Evolutionary conservation across 2,888 invertebrate genomes (phyloP).

Genomic region (Cyclophora punctaria): DNA sequence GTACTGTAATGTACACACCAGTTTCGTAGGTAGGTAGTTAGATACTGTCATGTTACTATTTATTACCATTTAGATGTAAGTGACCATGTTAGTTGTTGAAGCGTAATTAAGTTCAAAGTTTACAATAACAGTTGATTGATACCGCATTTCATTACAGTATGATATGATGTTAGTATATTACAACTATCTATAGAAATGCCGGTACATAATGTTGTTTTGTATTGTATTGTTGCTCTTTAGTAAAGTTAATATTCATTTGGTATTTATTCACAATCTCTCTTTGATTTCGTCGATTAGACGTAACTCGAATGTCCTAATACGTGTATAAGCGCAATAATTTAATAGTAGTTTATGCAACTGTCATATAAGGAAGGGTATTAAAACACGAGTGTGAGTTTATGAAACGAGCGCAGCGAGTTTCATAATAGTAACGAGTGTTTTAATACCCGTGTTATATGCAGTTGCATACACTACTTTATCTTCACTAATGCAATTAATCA

Average conservation of each 20-base stretch:
- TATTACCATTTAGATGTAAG: conserved; percentile 38
- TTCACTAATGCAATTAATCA: too few relatives aligned
- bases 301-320: conserved; percentile 21
- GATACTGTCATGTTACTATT: conserved; percentile 40
- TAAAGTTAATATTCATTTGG: too few relatives aligned
- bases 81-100: conserved; percentile 37
- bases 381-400: too few relatives aligned
- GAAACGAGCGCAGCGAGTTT: too few relatives aligned
- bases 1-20: conserved; percentile 23
- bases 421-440: too few relatives aligned
- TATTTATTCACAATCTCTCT: too few relatives aligned
- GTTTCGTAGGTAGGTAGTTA: conserved; percentile 21
- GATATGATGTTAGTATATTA: conserved; percentile 7
- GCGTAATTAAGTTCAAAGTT: conserved; percentile 25
- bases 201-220: conserved; percentile 14
- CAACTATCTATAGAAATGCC: conserved; percentile 12
- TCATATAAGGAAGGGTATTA: too few relatives aligned
- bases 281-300: too few relatives aligned
- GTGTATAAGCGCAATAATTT: conserved; percentile 55
- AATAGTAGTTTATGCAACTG: conserved; percentile 48
- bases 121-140: conserved; percentile 7
- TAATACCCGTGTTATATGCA: too few relatives aligned
- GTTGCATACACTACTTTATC: too few relatives aligned
- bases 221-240: conserved; percentile 6
- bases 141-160: conserved; percentile 16